Percentiles rank a stretch among this genome's conserved stretches.
Conservation (phyloP, 2,113 vertebrate species). For the Notiomystis cincta region DNA sequence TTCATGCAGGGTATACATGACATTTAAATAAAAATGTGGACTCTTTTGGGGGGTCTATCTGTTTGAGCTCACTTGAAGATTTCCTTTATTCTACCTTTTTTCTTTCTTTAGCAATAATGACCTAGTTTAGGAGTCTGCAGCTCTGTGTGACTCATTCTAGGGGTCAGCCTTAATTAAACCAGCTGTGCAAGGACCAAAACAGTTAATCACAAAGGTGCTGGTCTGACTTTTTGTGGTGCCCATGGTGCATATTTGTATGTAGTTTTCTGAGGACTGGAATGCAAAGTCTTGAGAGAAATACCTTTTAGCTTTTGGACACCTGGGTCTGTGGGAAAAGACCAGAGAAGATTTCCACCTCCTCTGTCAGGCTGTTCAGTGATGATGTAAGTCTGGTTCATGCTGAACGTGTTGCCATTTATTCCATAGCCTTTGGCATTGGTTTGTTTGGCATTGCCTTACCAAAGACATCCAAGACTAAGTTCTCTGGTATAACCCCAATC, state of each 20-base stretch:
- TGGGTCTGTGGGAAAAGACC: background rate
- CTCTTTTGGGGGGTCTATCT: background rate
- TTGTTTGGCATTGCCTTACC: background rate
- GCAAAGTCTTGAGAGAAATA: background rate
- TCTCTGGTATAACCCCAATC: background rate
- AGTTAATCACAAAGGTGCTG: background rate
- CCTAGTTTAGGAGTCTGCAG: background rate
- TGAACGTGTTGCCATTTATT: background rate
- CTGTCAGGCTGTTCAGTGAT: background rate
- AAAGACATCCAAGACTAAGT: background rate
- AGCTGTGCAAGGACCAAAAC: background rate
- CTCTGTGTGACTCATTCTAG: background rate
- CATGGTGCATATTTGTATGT: background rate
- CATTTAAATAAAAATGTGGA: slow-evolving; percentile 59
- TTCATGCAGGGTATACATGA: slow-evolving; percentile 53
- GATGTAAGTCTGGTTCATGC: background rate
- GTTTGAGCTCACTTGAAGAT: background rate
- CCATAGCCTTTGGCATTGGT: background rate
- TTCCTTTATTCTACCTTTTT: background rate
- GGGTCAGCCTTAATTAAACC: background rate
- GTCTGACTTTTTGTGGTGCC: background rate
- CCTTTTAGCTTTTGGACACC: background rate
- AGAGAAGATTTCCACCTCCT: background rate
- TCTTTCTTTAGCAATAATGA: background rate
- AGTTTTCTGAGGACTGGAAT: background rate